Evolutionary conservation across 2,888 invertebrate species (phyloP), one percentile per base, ranked within the genome.

Genomic region (Criorhina ranunculi): DNA sequence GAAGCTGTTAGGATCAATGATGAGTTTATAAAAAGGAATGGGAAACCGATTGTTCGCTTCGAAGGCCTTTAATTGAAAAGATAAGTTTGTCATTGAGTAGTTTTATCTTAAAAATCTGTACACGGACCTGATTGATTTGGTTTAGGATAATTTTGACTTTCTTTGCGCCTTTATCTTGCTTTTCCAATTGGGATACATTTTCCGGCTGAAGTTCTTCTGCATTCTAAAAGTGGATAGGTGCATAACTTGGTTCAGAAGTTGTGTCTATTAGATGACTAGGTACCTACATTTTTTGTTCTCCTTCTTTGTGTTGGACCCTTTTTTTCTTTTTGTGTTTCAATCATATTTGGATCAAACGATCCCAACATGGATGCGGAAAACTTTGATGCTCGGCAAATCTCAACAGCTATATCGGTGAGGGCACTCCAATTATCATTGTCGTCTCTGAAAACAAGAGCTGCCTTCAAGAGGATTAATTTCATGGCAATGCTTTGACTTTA

Each of bases 1-100:
- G 89, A 93, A 94, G 87, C 92, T 91, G 0, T 89, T 88, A 0
- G 94, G 94, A 90, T 94, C 92, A 64, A 94, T 90, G 46, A 94
- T 92, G 29, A 94, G 90, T 83, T 93, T 90, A 82, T 93, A 94
- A 87, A 93, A 94, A n/a, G 93, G 92, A 51, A 94, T 91, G 0
- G 93, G 93, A 78, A 91, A 76, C 2, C 90, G 88, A 31, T 90
- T 87, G 76, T 92, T 91, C 2, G 89, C 89, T 75, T 90, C 90
- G 87, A 91, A 91, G 4, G 87, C 73, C 87, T 86, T 24, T 24
- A 3, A 24, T 24, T 24, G 4, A 24, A 11, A 5, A 44, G 2
- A 15, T 12, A 19, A 35, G 4, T 19, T 46, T 46, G 46, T 42
- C 15, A 15, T 7, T 9, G 11, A 46, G n/a, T 3, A 19, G 11